A percentile compares a stretch with the other conserved stretches of the same genome.
Evolutionary conservation across 2,113 vertebrate genomes (phyloP).

Genomic region (Eira barbara): DNA sequence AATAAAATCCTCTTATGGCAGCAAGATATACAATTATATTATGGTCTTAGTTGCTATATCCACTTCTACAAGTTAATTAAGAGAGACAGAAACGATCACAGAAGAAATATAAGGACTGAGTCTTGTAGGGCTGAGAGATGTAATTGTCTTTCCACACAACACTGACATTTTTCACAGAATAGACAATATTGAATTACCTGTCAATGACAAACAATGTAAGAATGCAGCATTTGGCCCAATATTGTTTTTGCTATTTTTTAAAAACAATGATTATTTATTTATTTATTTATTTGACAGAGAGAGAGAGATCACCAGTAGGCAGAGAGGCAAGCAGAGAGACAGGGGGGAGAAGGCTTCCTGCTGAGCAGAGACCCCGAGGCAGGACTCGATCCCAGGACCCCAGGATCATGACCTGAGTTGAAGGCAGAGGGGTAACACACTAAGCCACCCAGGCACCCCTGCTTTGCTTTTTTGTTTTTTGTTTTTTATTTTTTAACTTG

Average conservation of each 20-base stretch:
- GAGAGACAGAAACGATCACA: neutral
- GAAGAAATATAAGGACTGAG: neutral
- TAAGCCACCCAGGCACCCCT: too few species aligned
- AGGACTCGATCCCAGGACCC: too few species aligned
- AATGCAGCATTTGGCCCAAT: neutral
- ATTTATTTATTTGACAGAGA: too few species aligned
- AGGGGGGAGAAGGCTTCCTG: too few species aligned
- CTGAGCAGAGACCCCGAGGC: too few species aligned
- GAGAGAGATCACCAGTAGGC: too few species aligned
- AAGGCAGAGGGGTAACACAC: too few species aligned
- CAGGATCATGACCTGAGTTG: too few species aligned
- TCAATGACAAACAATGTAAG: constrained; percentile 24
- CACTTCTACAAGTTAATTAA: neutral
- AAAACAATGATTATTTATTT: too few species aligned
- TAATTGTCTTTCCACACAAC: neutral
- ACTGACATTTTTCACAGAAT: neutral
- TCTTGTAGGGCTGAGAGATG: neutral
- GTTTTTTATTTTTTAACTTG: neutral
- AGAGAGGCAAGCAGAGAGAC: too few species aligned
- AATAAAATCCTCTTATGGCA: neutral
- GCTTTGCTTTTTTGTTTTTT: neutral
- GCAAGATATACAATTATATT: neutral
- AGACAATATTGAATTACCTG: constrained; percentile 12
- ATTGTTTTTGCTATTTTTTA: neutral
- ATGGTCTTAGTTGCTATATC: neutral